Evolutionary conservation across 2,113 vertebrate species (phyloP).

Genomic region (Engraulis encrasicolus): DNA sequence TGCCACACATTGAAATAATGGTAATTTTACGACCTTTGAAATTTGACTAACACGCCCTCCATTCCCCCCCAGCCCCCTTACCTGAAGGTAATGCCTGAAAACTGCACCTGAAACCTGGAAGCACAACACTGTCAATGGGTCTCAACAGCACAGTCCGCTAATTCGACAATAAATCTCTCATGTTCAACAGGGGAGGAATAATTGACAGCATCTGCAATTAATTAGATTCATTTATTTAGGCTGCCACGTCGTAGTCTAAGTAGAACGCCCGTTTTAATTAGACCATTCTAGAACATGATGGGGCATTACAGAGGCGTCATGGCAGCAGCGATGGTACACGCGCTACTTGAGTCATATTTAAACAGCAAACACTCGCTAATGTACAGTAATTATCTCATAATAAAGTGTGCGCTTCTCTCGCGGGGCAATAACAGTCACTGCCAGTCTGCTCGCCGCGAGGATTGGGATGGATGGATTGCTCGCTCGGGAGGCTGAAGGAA

Average conservation of each 20-base stretch:
- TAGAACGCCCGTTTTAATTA: constrained; percentile 64
- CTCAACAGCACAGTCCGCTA: constrained; percentile 43
- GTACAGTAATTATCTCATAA: constrained; percentile 61
- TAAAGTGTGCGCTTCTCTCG: constrained; percentile 58
- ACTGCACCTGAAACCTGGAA: not conserved
- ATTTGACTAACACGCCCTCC: not conserved
- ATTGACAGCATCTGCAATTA: constrained; percentile 72
- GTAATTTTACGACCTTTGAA: not conserved
- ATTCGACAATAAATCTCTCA: constrained; percentile 72
- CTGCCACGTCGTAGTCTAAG: constrained; percentile 51
- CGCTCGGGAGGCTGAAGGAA: constrained; percentile 35
- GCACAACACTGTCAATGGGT: not conserved
- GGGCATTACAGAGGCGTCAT: constrained; percentile 46
- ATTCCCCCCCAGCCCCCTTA: too few relatives aligned
- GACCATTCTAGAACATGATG: constrained; percentile 55
- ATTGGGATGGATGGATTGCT: constrained; percentile 34
- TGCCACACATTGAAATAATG: not conserved
- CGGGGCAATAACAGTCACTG: constrained; percentile 33
- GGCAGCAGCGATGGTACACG: constrained; percentile 42
- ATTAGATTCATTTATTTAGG: constrained; percentile 67
- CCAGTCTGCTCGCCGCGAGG: constrained; percentile 28
- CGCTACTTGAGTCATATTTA: constrained; percentile 56
- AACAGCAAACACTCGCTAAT: constrained; percentile 55
- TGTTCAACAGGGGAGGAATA: constrained; percentile 69
- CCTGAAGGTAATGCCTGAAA: not conserved